A percentile compares a stretch with the other conserved stretches of the same genome.
Conservation (phyloP, 2,797 vertebrate species). For the Coccyzus lansbergi region DNA sequence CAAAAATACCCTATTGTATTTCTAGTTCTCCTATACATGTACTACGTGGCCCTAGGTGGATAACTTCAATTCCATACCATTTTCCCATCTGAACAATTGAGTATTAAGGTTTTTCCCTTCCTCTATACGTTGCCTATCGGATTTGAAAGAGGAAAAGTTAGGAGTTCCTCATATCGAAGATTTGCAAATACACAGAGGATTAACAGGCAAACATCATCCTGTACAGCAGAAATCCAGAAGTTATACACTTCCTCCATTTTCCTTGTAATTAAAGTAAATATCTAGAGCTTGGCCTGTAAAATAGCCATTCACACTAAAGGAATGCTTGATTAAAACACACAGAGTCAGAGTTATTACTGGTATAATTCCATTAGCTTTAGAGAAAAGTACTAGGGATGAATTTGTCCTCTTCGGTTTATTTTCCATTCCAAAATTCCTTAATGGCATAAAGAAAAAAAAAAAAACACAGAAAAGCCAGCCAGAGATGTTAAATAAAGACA, state of each 20-base stretch:
- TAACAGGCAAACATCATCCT: not conserved
- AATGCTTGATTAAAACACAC: slow-evolving; percentile 4
- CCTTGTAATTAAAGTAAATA: not conserved
- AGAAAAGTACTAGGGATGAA: slow-evolving; percentile 20
- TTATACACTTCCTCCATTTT: not conserved
- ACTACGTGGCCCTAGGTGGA: not conserved
- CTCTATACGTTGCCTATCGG: not conserved
- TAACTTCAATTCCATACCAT: not conserved
- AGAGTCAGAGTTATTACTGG: not conserved
- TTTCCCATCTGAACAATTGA: not conserved
- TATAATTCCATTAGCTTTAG: slow-evolving; percentile 26
- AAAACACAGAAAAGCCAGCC: slow-evolving; percentile 14
- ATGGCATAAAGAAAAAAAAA: slow-evolving; percentile 36
- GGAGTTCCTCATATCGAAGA: not conserved
- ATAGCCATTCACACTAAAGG: not conserved
- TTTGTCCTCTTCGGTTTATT: slow-evolving; percentile 16
- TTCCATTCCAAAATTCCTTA: slow-evolving; percentile 65
- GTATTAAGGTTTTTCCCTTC: not conserved
- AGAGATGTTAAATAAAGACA: slow-evolving; percentile 42
- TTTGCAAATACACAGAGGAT: not conserved
- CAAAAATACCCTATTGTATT: not conserved
- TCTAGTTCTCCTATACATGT: not conserved
- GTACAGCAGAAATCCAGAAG: not conserved
- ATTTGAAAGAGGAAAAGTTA: not conserved
- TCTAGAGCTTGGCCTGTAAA: not conserved